Base-by-base conservation (phyloP, 2,888 invertebrate species). In the Ophion slaviceki region DNA sequence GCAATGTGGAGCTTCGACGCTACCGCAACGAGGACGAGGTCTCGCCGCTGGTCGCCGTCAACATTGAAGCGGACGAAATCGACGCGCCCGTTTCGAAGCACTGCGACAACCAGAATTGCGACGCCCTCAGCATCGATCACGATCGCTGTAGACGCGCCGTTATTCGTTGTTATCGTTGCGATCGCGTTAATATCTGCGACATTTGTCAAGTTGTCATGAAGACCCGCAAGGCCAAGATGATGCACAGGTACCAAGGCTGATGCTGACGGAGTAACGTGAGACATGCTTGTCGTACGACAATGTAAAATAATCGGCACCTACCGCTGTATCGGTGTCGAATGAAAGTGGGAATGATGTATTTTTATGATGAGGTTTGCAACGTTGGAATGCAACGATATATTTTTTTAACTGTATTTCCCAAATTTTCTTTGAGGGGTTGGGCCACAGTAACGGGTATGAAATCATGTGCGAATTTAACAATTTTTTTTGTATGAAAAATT, bases 71-170 rank as follows among this genome's bases (percentile, higher is more conserved):
- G 0, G 86, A 90, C 11, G 93, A 93, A 61, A 92, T 93, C 82
- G 89, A 89, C 66, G 92, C 93, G 0, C 89, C 89, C 0, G 92
- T 93, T 0, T 78, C 87, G 1, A 93, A 91, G 28, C 93, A 94
- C 61, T 93, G 93, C 79, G 68, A 86, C 6, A 89, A 90, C 78
- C 53, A 85, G 6, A 75, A 80, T 7, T 92, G 92, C 86, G 92
- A 92, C 20, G 90, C 93, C 2, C 86, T 93, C 11, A 93, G 91
- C 68, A 93, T 93, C 64, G 93, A 94, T 74, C 93, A 94, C 77
- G 86, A 93, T 88, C 89, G 91, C 32, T 93, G 93, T 82, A 91
- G 93, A 20, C 89, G 91, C 76, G 91, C 88, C 20, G 57, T 86
- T 14, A 80, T 92, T 36, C 86, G 86, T 40, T 78, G 91, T 36